These are phyloP conservation scores for Lasiurus borealis DNA, from an alignment of 2,113 vertebrate species.

Conservation along the genomic window DNA sequence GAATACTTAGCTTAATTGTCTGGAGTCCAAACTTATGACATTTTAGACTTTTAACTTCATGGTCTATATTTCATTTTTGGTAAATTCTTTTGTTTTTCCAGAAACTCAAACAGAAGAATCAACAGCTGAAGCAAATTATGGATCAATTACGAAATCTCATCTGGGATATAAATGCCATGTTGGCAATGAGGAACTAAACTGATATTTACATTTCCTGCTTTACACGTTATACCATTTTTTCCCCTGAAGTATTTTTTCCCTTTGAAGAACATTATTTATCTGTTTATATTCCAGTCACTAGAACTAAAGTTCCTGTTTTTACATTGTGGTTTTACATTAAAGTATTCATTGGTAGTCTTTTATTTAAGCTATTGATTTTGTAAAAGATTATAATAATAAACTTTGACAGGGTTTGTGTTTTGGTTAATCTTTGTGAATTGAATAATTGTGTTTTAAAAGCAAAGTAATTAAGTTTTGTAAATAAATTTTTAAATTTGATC, in stretches of 20 bases:
- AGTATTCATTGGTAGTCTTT: conserved; percentile 31
- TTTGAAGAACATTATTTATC: conserved; percentile 65
- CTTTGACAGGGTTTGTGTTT: conserved; percentile 53
- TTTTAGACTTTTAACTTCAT: conserved; percentile 50
- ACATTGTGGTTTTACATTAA: conserved; percentile 43
- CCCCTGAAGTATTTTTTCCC: conserved; percentile 43
- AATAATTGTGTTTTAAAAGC: conserved; percentile 56
- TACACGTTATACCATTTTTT: conserved; percentile 2
- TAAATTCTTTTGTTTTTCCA: conserved; percentile 86
- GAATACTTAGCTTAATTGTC: neutral
- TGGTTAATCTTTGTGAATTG: conserved; percentile 58
- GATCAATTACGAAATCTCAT: conserved; percentile 99
- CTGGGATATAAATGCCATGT: conserved; percentile 99
- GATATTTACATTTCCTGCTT: conserved; percentile 69
- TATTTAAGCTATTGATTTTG: conserved; percentile 29
- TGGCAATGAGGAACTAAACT: conserved; percentile 96
- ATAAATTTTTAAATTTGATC: conserved; percentile 55
- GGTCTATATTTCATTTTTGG: conserved; percentile 67
- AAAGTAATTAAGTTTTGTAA: conserved; percentile 69
- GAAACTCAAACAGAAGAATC: conserved; percentile 99
- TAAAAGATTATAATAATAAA: conserved; percentile 58
- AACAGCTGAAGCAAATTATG: conserved; percentile 99
- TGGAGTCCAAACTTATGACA: neutral
- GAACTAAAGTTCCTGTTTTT: conserved; percentile 57
- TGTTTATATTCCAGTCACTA: conserved; percentile 50